Base-by-base conservation (phyloP, 2,888 invertebrate species). In the Zeuzera pyrina region DNA sequence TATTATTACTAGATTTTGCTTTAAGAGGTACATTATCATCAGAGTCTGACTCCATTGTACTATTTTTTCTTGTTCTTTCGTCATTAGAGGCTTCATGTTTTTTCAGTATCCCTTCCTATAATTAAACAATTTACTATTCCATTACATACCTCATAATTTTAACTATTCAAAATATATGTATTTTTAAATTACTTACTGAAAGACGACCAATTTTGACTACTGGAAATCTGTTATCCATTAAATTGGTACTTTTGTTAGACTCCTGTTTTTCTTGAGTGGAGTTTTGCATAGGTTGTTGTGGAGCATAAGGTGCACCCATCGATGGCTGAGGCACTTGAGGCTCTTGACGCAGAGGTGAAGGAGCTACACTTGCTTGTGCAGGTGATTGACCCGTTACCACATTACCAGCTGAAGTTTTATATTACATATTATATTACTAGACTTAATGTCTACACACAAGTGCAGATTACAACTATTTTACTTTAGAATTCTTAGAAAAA, bases 281-380 rank as follows among this genome's bases (percentile, higher is more conserved):
- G 34, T 47, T 56, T 33, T 47, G 55, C 15, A 49, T 39, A 12
- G 37, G 35, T 35, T 42, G 56, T 22, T 55, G 59, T 1, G 64
- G 61, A 11, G 76, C 67, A 39, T 78, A 81, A 0, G 79, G 78
- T 10, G 73, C 73, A 8, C 81, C 78, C 79, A 81, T 83, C 2
- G 76, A 73, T 19, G 84, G 73, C 43, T 74, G 76, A 53, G 85
- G 84, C 64, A 81, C 84, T 59, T 78, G 81, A 2, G 83, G 83
- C 57, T 84, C 84, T 39, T 72, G 74, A 21, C 84, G 76, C 32
- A 85, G 55, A 7, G 85, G 85, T 24, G 85, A 83, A 12, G 88
- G 87, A 21, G 88, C 87, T 34, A 86, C 86, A 47, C 87, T 87
- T 12, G 87, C 88, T 68, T 88, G 88, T 12, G 87, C 88, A 36